Evolutionary conservation across 2,888 invertebrate species (phyloP), one percentile per base, ranked within the genome.

Genomic region (Aphelenchoides bicaudatus): DNA sequence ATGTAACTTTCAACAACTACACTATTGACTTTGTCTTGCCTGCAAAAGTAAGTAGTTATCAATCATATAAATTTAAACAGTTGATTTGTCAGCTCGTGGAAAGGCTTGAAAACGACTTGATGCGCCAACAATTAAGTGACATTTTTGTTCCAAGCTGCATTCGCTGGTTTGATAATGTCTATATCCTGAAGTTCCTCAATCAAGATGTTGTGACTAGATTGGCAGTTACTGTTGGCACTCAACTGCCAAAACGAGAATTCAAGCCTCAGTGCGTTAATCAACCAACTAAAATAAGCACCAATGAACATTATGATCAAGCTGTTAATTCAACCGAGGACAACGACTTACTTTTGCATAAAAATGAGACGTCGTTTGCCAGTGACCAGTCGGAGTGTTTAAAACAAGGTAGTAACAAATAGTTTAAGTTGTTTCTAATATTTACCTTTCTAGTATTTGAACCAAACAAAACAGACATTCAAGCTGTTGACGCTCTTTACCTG

Each of bases 361-460:
- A 10, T n/a, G n/a, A 34, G 34, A 34, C 10, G 10, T 10, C 34
- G 34, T 10, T n/a, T n/a, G 34, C 34, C 34, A n/a, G n/a, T n/a
- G 34, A 34, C 21, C 10, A 43, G 16, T 19, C 16, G 23, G 43
- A 43, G 10, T 43, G 43, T 25, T 10, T 43, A 8, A 6, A 6
- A 6, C 21, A 43, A 43, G 43, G 43, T 43, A 34, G 34, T 16
- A 34, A 34, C 16, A 34, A 34, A n/a, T n/a, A n/a, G n/a, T n/a
- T n/a, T n/a, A n/a, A 13, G 34, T 34, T 16, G 16, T 13, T 34
- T 34, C 34, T 13, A 34, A 34, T 34, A 16, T 34, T 43, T 43
- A 21, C 43, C 10, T 43, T 43, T 43, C 25, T 43, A 43, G 43
- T 43, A 19, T 43, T 43, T n/a, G 6, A 6, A 43, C 21, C 43